These are phyloP conservation scores for Epinotia nisella DNA, from an alignment of 2,888 invertebrate genomes.

Conservation along the genomic window DNA sequence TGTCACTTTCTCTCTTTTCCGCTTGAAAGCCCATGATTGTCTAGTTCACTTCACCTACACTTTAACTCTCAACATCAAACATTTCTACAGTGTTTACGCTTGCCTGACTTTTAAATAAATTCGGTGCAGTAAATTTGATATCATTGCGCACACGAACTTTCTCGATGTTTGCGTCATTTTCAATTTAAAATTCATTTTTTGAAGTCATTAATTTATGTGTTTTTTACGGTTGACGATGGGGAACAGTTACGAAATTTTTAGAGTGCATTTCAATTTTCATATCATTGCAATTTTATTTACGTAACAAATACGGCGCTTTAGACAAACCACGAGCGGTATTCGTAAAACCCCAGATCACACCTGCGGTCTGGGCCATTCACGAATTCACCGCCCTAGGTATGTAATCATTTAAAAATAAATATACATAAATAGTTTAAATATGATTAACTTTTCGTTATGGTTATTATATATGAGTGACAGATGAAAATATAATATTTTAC, in stretches of 20 bases:
- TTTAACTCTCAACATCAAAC: slow-evolving; percentile 34
- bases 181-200: slow-evolving; percentile 20
- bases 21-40: slow-evolving; percentile 58
- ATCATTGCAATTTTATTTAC: too few relatives aligned
- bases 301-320: too few relatives aligned
- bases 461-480: too few relatives aligned
- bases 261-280: neutral
- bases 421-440: too few relatives aligned
- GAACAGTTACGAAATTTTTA: neutral
- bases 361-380: too few relatives aligned
- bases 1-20: slow-evolving; percentile 66
- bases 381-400: too few relatives aligned
- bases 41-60: slow-evolving; percentile 47
- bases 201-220: neutral
- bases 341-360: too few relatives aligned
- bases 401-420: too few relatives aligned
- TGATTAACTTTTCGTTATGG: too few relatives aligned
- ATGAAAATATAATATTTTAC: too few relatives aligned
- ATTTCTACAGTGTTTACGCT: slow-evolving; percentile 33
- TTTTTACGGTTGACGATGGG: neutral
- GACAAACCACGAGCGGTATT: too few relatives aligned
- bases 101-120: slow-evolving; percentile 29
- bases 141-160: slow-evolving; percentile 20
- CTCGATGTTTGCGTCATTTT: slow-evolving; percentile 34
- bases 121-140: slow-evolving; percentile 30